These are phyloP conservation scores for Xylota sylvarum DNA, from an alignment of 2,888 invertebrate genomes.

Conservation along the genomic window DNA sequence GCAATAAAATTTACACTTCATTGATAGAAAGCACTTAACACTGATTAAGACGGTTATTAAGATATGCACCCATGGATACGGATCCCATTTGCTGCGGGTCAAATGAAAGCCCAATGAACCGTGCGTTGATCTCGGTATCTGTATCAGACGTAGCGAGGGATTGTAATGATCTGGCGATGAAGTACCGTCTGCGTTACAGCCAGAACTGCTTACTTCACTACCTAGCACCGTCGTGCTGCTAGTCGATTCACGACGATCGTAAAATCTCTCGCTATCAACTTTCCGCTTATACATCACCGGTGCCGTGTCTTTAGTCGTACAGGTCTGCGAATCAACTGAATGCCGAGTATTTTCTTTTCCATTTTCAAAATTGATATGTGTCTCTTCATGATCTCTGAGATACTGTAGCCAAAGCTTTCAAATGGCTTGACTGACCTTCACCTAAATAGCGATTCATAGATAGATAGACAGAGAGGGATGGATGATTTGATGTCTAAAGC, in stretches of 20 bases:
- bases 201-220: slow-evolving; percentile 23
- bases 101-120: slow-evolving; percentile 90
- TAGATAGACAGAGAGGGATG: neutral
- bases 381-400: slow-evolving; percentile 13
- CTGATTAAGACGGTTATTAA: slow-evolving; percentile 1
- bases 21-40: slow-evolving; percentile 21
- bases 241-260: slow-evolving; percentile 56
- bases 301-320: slow-evolving; percentile 29
- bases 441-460: slow-evolving; percentile 32
- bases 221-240: slow-evolving; percentile 42
- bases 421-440: slow-evolving; percentile 59
- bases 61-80: slow-evolving; percentile 90
- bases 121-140: slow-evolving; percentile 86
- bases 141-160: slow-evolving; percentile 84
- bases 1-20: slow-evolving; percentile 49
- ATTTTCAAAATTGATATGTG: slow-evolving; percentile 17
- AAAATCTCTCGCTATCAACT: slow-evolving; percentile 53
- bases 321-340: slow-evolving; percentile 55
- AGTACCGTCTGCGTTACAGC: slow-evolving; percentile 33
- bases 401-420: slow-evolving; percentile 32
- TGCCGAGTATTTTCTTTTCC: slow-evolving; percentile 32
- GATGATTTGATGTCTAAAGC: neutral
- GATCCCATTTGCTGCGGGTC: slow-evolving; percentile 92
- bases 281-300: slow-evolving; percentile 66
- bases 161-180: slow-evolving; percentile 79